Evolutionary conservation across 1,140 invertebrate genomes (phyloP).

Genomic region (Lasioglossum albipes): DNA sequence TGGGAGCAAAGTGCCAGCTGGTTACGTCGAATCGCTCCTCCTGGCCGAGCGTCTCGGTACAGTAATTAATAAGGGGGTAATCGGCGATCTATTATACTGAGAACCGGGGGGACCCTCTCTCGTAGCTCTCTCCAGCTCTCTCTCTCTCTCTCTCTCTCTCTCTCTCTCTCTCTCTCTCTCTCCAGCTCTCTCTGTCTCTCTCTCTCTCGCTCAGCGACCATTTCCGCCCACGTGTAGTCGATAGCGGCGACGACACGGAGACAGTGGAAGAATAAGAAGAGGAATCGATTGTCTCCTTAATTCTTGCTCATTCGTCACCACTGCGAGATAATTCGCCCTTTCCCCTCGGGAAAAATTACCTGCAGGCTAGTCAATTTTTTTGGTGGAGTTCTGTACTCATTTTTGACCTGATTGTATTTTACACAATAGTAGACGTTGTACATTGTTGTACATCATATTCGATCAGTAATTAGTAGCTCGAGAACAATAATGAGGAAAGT

Average conservation of each 20-base stretch:
- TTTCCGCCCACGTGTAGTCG: slow-evolving; percentile 61
- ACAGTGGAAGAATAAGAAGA: slow-evolving; percentile 2
- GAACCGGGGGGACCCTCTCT: slow-evolving; percentile 33
- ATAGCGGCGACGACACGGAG: background rate
- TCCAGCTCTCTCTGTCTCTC: slow-evolving; percentile 3
- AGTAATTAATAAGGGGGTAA: slow-evolving; percentile 62
- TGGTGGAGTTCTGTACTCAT: too few relatives aligned
- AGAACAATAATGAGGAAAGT: too few relatives aligned
- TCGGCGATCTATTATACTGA: slow-evolving; percentile 51
- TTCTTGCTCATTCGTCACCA: too few relatives aligned
- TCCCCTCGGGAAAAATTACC: too few relatives aligned
- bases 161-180: slow-evolving; percentile 3
- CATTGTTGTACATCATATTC: too few relatives aligned
- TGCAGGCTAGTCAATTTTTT: too few relatives aligned
- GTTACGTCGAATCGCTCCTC: slow-evolving; percentile 29
- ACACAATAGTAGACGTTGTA: too few relatives aligned
- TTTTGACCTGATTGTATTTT: too few relatives aligned
- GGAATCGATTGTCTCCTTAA: background rate
- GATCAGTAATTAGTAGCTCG: too few relatives aligned
- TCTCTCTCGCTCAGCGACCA: slow-evolving; percentile 23
- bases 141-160: too few relatives aligned
- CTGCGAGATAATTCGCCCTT: too few relatives aligned
- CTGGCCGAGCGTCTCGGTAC: slow-evolving; percentile 26
- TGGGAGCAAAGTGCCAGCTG: slow-evolving; percentile 31
- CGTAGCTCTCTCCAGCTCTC: background rate